Percentiles rank a stretch among this genome's conserved stretches.
phyloP scores from a whole-genome alignment of 2,888 invertebrate genomes.

The Megamerina dolium region DNA sequence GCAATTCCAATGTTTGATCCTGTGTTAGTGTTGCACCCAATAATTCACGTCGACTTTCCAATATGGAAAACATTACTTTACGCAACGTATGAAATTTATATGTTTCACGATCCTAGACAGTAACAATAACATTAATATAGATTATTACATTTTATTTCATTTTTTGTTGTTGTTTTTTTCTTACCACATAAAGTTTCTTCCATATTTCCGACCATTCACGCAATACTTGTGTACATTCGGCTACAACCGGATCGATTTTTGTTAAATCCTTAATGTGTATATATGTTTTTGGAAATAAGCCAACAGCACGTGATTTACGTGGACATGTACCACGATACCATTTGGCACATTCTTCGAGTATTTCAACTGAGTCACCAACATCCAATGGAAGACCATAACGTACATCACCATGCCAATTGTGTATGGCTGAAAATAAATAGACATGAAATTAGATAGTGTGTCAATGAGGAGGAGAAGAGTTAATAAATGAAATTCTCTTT shows the following conservation, averaged over 20 bases:
- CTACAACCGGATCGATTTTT: slow-evolving; percentile 82
- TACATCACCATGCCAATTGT: slow-evolving; percentile 81
- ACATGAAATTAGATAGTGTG: no score
- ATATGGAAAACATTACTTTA: slow-evolving; percentile 83
- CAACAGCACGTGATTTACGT: slow-evolving; percentile 60
- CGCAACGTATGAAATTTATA: slow-evolving; percentile 81
- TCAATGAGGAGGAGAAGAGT: slow-evolving; percentile 8
- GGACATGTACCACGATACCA: slow-evolving; percentile 87
- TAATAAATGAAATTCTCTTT: no score
- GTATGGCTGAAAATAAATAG: slow-evolving; percentile 64
- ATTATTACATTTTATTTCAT: not conserved
- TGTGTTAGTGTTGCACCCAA: slow-evolving; percentile 84
- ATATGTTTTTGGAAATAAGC: slow-evolving; percentile 77
- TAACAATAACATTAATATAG: not conserved
- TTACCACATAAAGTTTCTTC: slow-evolving; percentile 87
- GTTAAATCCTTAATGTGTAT: slow-evolving; percentile 81
- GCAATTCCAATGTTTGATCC: slow-evolving; percentile 81
- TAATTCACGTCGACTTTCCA: slow-evolving; percentile 78
- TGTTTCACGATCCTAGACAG: slow-evolving; percentile 65
- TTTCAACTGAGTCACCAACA: slow-evolving; percentile 89
- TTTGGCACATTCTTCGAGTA: slow-evolving; percentile 74
- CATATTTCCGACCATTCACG: slow-evolving; percentile 91
- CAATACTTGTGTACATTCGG: slow-evolving; percentile 84
- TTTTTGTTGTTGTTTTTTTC: slow-evolving; percentile 29
- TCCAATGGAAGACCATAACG: slow-evolving; percentile 75